Conservation (phyloP, 2,113 vertebrate genomes). For the Sminthopsis crassicaudata region DNA sequence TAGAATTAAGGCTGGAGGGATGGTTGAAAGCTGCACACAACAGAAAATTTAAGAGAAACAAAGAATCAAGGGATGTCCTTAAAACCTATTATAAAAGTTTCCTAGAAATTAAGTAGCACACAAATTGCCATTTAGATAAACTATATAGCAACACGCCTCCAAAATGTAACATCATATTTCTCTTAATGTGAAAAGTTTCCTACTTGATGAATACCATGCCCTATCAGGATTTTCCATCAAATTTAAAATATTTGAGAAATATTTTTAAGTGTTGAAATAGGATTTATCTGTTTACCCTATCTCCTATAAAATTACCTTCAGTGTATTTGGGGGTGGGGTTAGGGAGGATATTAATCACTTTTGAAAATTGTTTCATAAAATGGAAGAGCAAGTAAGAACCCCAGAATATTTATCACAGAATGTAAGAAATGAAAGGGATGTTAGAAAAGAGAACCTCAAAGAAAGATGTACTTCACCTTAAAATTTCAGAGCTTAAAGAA, state of each 20-base stretch:
- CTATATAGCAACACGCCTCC: background rate
- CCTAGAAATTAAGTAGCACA: background rate
- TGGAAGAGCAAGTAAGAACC: background rate
- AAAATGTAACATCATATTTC: background rate
- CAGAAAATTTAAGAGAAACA: background rate
- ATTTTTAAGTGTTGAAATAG: background rate
- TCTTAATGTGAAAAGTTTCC: background rate
- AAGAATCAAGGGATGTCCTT: background rate
- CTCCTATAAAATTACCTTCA: background rate
- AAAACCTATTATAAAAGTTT: background rate
- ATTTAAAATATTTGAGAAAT: background rate
- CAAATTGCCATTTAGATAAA: background rate
- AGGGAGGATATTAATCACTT: background rate
- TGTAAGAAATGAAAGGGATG: background rate
- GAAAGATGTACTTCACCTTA: background rate
- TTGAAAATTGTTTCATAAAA: background rate
- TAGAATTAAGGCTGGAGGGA: too few species aligned
- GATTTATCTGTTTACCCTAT: background rate
- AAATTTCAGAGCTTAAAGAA: background rate
- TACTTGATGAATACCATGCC: background rate
- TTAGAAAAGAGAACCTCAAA: background rate
- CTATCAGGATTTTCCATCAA: background rate
- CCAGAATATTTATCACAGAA: background rate
- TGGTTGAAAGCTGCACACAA: background rate
- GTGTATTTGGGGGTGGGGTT: background rate